Base-by-base conservation (phyloP, 2,888 invertebrate species). In the Pheosia tremula region DNA sequence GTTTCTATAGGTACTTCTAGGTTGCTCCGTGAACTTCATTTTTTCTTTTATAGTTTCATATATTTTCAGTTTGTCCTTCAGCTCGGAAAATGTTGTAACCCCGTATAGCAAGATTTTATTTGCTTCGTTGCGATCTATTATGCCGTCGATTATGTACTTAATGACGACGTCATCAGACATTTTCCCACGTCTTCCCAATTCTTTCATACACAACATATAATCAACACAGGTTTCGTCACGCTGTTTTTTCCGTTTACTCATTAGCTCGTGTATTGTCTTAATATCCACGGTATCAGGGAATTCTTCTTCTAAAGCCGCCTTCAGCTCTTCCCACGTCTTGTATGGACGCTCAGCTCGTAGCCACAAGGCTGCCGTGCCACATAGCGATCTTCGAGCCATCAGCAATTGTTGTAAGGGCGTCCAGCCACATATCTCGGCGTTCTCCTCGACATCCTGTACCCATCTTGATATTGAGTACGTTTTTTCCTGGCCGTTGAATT, bases 121-220 rank as follows among this genome's bases (percentile, higher is more conserved):
- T 0, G 38, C 56, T 36, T 74, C 71, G 0, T 53, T 5, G 54
- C 2, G 24, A 24, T 62, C 54, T 1, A 11, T 10, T 38, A 78
- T 77, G 3, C 75, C 74, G 0, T 78, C 75, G 0, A 78, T 60
- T 0, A 77, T 74, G 41, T 78, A 79, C 53, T 73, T 45, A 4
- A 71, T 73, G 0, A 72, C 69, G 0, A 77, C 72, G 50, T 74
- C 74, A 49, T 77, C 75, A 0, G 75, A 60, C 7, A 78, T 56
- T 41, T 72, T 74, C 0, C 63, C 74, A 0, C 72, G 11, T 39
- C 55, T 61, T 0, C 64, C 64, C 2, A 65, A 24, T 5, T 56
- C 59, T 7, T 56, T 61, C 74, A 75, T 79, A 0, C 54, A 41
- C 0, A 75, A 58, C 64, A 75, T 66, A 37, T 72, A 77, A 11